These are phyloP conservation scores for Daboia siamensis DNA, from an alignment of 2,113 vertebrate genomes.

Conservation along the genomic window DNA sequence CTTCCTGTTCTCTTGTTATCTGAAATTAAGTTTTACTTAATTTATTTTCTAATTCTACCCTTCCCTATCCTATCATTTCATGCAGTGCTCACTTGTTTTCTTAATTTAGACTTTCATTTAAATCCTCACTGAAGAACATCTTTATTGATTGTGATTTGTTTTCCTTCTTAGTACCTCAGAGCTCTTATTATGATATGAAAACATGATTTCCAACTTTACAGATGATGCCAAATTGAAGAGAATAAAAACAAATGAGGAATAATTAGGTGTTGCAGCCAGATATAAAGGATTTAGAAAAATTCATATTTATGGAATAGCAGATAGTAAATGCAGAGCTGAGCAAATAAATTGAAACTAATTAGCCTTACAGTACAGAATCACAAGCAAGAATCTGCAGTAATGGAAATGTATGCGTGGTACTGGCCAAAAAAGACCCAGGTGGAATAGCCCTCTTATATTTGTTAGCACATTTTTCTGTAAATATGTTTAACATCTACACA, in stretches of 20 bases:
- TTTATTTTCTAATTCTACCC: not conserved
- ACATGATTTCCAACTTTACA: conserved; percentile 72
- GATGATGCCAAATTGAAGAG: conserved; percentile 74
- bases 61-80: conserved; percentile 48
- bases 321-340: conserved; percentile 64
- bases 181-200: conserved; percentile 75
- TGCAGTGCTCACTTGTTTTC: conserved; percentile 67
- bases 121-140: conserved; percentile 25
- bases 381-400: conserved; percentile 46
- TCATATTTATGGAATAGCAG: conserved; percentile 68
- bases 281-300: conserved; percentile 70
- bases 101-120: conserved; percentile 67
- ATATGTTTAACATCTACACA: not conserved
- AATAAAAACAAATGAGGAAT: conserved; percentile 76
- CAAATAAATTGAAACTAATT: conserved; percentile 75
- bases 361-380: conserved; percentile 52
- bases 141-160: conserved; percentile 34
- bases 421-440: conserved; percentile 28
- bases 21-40: conserved; percentile 53
- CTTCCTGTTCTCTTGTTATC: not conserved
- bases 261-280: conserved; percentile 73
- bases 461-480: not conserved
- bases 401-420: conserved; percentile 20
- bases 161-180: conserved; percentile 64
- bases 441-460: conserved; percentile 15